Percentiles rank a stretch among this genome's conserved stretches.
phyloP scores from a whole-genome alignment of 2,888 invertebrate genomes.

The Caenorhabditis imperialis region DNA sequence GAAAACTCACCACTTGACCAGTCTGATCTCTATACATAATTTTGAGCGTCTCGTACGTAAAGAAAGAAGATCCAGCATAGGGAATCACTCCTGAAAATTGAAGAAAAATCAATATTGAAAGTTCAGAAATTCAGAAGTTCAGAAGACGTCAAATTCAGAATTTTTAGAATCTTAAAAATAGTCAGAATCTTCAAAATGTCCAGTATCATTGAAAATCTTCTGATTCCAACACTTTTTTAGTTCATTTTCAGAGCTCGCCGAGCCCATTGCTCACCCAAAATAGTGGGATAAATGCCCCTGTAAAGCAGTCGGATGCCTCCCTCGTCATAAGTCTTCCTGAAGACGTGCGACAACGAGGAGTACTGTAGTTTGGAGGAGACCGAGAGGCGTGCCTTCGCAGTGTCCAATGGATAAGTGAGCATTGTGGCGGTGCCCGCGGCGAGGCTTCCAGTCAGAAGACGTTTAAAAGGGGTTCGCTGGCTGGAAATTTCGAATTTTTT shows the following conservation, averaged over 20 bases:
- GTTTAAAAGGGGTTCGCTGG: constrained; percentile 80
- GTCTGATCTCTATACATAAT: constrained; percentile 82
- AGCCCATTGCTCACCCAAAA: constrained; percentile 56
- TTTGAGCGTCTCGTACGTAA: constrained; percentile 95
- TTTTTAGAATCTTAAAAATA: constrained; percentile 5
- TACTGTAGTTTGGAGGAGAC: constrained; percentile 60
- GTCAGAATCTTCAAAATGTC: too few species aligned
- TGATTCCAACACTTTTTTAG: neutral
- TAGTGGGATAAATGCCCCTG: constrained; percentile 69
- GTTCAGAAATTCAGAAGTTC: too few species aligned
- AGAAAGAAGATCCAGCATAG: constrained; percentile 87
- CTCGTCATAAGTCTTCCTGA: constrained; percentile 71
- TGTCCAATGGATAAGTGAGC: constrained; percentile 94
- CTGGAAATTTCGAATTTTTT: constrained; percentile 62
- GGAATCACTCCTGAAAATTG: constrained; percentile 60
- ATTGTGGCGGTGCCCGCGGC: constrained; percentile 96
- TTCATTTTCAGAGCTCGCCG: too few species aligned
- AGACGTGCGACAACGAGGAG: constrained; percentile 61
- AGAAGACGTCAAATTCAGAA: too few species aligned
- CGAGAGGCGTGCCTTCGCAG: constrained; percentile 85
- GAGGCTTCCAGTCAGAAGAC: constrained; percentile 91
- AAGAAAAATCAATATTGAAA: neutral
- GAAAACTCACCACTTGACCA: constrained; percentile 54
- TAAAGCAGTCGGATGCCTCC: constrained; percentile 71
- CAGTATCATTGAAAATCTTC: neutral